Percentiles rank a stretch among this genome's conserved stretches.
Conservation (phyloP, 1,140 invertebrate genomes). For the Bilobella aurantiaca region DNA sequence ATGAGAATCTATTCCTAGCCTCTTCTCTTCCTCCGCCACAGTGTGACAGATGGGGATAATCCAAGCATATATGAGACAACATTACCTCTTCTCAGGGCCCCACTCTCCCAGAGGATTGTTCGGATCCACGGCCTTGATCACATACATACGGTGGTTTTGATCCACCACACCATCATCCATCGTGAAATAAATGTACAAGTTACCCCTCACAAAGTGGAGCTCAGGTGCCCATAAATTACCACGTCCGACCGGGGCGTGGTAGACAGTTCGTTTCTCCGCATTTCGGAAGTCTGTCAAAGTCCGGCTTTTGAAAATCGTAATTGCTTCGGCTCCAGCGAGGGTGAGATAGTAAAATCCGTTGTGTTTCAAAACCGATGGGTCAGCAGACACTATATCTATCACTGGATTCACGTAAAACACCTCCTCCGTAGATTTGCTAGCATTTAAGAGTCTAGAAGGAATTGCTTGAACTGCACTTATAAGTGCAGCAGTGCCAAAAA, state of each 20-base stretch:
- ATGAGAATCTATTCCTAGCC: too few species aligned
- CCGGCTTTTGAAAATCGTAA: slow-evolving; percentile 17
- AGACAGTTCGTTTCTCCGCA: slow-evolving; percentile 16
- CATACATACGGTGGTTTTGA: slow-evolving; percentile 21
- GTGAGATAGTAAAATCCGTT: slow-evolving; percentile 17
- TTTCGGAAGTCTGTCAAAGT: slow-evolving; percentile 23
- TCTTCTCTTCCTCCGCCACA: too few species aligned
- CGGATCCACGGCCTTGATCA: slow-evolving; percentile 13
- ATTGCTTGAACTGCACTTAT: too few species aligned
- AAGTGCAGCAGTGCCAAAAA: too few species aligned
- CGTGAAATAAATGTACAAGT: slow-evolving; percentile 25
- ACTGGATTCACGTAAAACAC: slow-evolving; percentile 25
- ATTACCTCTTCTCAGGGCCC: background rate
- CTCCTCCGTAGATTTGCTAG: too few species aligned
- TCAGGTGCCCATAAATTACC: slow-evolving; percentile 27
- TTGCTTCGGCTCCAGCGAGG: background rate
- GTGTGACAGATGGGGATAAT: background rate
- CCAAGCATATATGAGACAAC: background rate
- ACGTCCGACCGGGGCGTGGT: slow-evolving; percentile 8
- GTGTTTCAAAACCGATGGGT: slow-evolving; percentile 20
- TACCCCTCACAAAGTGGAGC: slow-evolving; percentile 13
- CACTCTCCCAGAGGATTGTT: slow-evolving; percentile 3
- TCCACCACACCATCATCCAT: slow-evolving; percentile 23
- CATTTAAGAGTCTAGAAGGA: too few species aligned
- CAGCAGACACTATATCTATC: slow-evolving; percentile 17